Evolutionary conservation across 1,140 invertebrate genomes (phyloP).

Genomic region (Atta cephalotes): DNA sequence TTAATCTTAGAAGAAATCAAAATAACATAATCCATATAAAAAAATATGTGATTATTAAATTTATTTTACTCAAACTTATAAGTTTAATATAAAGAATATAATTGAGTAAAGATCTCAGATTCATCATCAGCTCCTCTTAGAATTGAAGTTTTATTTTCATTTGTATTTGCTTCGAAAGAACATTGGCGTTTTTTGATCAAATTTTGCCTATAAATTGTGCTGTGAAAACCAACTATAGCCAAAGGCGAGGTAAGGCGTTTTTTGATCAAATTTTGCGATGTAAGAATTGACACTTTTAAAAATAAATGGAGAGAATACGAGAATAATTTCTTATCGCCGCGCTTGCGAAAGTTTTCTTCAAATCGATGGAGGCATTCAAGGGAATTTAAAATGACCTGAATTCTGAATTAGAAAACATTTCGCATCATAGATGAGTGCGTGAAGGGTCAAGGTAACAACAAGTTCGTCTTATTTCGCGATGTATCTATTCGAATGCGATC

Average conservation of each 20-base stretch:
- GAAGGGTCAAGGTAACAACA: slow-evolving; percentile 32
- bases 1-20: too few species aligned
- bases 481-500: slow-evolving; percentile 17
- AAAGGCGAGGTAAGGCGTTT: neutral
- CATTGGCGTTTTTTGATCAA: neutral
- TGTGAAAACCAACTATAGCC: neutral
- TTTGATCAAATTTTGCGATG: neutral
- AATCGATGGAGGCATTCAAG: neutral
- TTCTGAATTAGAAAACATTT: neutral
- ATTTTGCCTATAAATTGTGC: neutral
- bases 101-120: too few species aligned
- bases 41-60: too few species aligned
- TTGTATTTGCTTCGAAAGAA: neutral
- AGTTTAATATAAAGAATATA: too few species aligned
- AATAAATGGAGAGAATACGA: neutral
- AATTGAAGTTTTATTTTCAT: neutral
- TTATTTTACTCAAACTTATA: too few species aligned
- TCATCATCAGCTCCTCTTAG: too few species aligned
- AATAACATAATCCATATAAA: too few species aligned
- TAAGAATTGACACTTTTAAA: neutral
- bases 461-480: neutral
- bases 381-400: neutral
- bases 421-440: neutral
- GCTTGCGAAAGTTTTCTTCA: neutral
- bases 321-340: neutral